Evolutionary conservation across 1,140 invertebrate species (phyloP), one percentile per base, ranked within the genome.

Genomic region (Apis cerana): DNA sequence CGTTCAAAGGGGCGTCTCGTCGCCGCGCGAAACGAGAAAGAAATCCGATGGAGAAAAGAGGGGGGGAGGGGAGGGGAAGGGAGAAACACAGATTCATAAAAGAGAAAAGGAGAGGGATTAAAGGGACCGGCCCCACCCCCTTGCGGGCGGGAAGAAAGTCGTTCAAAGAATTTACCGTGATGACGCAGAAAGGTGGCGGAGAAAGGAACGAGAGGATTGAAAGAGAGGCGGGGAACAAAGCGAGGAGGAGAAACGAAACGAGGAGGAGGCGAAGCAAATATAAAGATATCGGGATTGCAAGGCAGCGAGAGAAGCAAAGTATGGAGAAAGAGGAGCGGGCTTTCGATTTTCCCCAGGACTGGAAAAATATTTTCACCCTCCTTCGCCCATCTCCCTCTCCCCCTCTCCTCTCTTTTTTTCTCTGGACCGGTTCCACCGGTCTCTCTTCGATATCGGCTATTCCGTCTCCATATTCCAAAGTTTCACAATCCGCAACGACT

Each of bases 381-480:
- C 86, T 85, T 67, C 23, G 33, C 19, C 52, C 65, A 54, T 72
- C 61, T 80, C 54, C 23, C 56, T n/a, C 61, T 23, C 65, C 10
- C 19, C 17, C 9, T 19, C 9, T 10, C 9, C 23, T 21, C 70
- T 69, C 17, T 48, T 64, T 74, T 75, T 75, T 70, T 62, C 15
- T n/a, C 61, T 17, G 7, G n/a, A n/a, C 67, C 4, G 65, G 9
- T 23, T 43, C 23, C 71, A 43, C 54, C 80, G 62, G 61, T 67
- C 68, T 79, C 77, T 87, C 75, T 67, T 83, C 85, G 85, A 79
- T 87, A 87, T 87, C 86, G 86, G 84, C 56, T 83, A 71, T 78
- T 69, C 85, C 85, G 75, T 87, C 85, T 87, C 86, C 84, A 88
- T 84, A 88, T 88, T 85, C 80, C 79, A 13, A 88, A 88, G 76